Percentiles rank a stretch among this genome's conserved stretches.
These are phyloP conservation scores for Volucella zonaria DNA, from an alignment of 2,888 invertebrate genomes.

Conservation along the genomic window DNA sequence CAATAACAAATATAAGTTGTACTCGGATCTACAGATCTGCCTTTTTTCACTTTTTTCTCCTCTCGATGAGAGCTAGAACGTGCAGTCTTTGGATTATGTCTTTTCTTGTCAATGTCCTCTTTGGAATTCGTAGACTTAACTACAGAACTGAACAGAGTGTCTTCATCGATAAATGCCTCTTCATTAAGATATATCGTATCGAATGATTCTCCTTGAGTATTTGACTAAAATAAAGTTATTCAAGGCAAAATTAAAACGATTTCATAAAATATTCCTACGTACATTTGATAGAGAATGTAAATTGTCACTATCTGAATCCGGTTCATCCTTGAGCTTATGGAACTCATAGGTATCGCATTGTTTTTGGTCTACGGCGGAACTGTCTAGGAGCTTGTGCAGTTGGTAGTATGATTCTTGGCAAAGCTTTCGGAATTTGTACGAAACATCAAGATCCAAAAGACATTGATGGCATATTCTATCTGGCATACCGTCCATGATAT, in stretches of 20 bases:
- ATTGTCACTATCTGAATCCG: not conserved
- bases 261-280: not conserved
- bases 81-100: not conserved
- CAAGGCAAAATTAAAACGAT: too few species aligned
- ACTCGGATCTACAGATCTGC: conserved; percentile 4
- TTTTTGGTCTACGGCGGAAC: not conserved
- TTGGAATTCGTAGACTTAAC: too few species aligned
- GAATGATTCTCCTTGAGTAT: not conserved
- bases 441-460: conserved; percentile 74
- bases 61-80: not conserved
- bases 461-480: conserved; percentile 77
- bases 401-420: conserved; percentile 54
- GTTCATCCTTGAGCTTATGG: conserved; percentile 3
- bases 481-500: conserved; percentile 64
- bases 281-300: not conserved
- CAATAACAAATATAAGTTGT: conserved; percentile 80
- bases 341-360: not conserved
- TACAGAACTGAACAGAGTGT: not conserved
- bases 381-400: conserved; percentile 21
- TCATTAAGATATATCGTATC: conserved; percentile 15
- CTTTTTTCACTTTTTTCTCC: conserved; percentile 12
- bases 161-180: conserved; percentile 10
- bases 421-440: conserved; percentile 74
- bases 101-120: not conserved
- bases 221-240: not conserved